phyloP scores from a whole-genome alignment of 2,888 invertebrate species.

The Hipparchia sbordonii region DNA sequence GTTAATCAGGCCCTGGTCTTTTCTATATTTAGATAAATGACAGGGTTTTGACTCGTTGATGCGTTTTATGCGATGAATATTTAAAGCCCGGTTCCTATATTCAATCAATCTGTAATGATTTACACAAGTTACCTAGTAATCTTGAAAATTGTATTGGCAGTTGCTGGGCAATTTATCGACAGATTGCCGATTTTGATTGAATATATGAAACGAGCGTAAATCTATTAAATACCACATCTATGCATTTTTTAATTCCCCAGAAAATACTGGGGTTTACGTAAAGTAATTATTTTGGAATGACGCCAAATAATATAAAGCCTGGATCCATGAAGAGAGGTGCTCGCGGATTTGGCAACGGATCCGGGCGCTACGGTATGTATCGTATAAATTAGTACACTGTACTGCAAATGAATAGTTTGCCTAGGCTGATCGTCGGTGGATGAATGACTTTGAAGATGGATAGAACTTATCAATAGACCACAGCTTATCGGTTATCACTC shows the following conservation, averaged over 20 bases:
- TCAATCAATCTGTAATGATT: no score
- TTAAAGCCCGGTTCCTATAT: no score
- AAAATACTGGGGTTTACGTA: slow-evolving; percentile 66
- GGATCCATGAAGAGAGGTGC: slow-evolving; percentile 57
- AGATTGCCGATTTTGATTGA: not conserved
- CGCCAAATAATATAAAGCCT: slow-evolving; percentile 69
- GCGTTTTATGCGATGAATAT: no score
- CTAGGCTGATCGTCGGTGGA: no score
- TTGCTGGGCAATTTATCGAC: not conserved
- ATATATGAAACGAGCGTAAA: not conserved
- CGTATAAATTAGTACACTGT: slow-evolving; percentile 35
- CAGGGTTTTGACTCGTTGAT: no score
- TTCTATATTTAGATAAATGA: no score
- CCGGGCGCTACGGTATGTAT: slow-evolving; percentile 39
- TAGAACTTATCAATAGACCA: no score
- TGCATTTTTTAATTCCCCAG: slow-evolving; percentile 38
- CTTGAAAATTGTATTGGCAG: no score
- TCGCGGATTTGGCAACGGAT: slow-evolving; percentile 63
- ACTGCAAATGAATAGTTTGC: not conserved
- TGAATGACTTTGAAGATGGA: no score
- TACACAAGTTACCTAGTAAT: no score
- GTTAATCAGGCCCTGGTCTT: no score
- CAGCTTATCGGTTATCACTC: no score
- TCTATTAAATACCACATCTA: slow-evolving; percentile 48
- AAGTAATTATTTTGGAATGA: slow-evolving; percentile 78